Conservation (phyloP, 2,113 vertebrate species). For the Lynx canadensis region DNA sequence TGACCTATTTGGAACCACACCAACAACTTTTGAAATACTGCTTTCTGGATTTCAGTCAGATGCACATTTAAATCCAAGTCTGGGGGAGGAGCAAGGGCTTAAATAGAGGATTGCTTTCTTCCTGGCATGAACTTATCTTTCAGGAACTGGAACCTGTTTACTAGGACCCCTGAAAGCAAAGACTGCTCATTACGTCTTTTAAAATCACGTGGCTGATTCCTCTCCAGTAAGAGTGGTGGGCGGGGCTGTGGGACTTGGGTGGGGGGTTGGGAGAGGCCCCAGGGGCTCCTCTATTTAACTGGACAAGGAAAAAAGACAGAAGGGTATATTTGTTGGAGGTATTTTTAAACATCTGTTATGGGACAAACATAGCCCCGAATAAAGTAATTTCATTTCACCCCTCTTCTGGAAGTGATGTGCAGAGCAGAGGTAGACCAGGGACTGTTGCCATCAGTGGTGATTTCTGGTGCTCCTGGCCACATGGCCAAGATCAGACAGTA, state of each 20-base stretch:
- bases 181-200: slow-evolving; percentile 17
- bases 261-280: neutral
- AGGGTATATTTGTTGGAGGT: neutral
- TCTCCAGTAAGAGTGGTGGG: neutral
- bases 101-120: slow-evolving; percentile 75
- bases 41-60: slow-evolving; percentile 83
- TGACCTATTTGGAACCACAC: slow-evolving; percentile 88
- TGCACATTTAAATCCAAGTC: slow-evolving; percentile 80
- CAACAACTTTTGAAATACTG: slow-evolving; percentile 86
- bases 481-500: fast-evolving
- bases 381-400: neutral
- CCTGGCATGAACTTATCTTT: slow-evolving; percentile 25
- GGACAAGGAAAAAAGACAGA: neutral
- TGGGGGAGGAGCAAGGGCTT: slow-evolving; percentile 61
- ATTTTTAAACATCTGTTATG: neutral
- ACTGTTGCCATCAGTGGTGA: neutral
- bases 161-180: neutral
- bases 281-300: neutral
- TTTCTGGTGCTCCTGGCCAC: neutral
- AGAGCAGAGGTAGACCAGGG: neutral
- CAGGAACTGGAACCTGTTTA: slow-evolving; percentile 36
- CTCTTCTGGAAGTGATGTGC: neutral
- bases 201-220: neutral
- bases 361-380: neutral
- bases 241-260: neutral